phyloP scores from a whole-genome alignment of 2,888 invertebrate genomes.

The Phaonia tiefii region DNA sequence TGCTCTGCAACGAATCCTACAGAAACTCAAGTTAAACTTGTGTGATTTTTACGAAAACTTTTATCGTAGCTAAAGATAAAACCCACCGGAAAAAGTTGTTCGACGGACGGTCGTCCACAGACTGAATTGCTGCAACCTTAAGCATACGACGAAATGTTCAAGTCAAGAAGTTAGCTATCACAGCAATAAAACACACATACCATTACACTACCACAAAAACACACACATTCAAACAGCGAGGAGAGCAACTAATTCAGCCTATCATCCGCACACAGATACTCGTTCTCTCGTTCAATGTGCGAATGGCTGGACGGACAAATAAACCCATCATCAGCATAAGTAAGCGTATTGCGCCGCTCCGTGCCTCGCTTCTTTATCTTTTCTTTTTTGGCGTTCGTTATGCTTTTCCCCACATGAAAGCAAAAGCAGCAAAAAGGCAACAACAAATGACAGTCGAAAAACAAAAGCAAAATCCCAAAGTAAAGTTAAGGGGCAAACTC shows the following conservation, averaged over 20 bases:
- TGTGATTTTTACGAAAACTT: too few species aligned
- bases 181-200: conserved; percentile 24
- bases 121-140: conserved; percentile 61
- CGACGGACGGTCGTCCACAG: conserved; percentile 57
- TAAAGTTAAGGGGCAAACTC: too few species aligned
- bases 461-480: background rate
- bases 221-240: conserved; percentile 15
- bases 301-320: background rate
- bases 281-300: background rate
- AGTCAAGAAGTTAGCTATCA: conserved; percentile 28
- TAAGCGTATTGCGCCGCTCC: background rate
- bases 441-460: background rate
- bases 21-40: too few species aligned
- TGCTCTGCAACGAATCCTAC: too few species aligned
- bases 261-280: background rate
- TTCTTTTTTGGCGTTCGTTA: background rate
- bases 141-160: conserved; percentile 45
- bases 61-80: too few species aligned
- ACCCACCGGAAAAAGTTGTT: conserved; percentile 57
- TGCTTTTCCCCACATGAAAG: conserved; percentile 3
- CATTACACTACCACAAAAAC: background rate
- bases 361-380: too few species aligned
- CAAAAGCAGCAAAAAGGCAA: background rate
- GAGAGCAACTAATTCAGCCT: conserved; percentile 32
- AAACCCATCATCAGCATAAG: background rate